These are phyloP conservation scores for Hoplodrina ambigua DNA, from an alignment of 2,888 invertebrate genomes.

Conservation along the genomic window DNA sequence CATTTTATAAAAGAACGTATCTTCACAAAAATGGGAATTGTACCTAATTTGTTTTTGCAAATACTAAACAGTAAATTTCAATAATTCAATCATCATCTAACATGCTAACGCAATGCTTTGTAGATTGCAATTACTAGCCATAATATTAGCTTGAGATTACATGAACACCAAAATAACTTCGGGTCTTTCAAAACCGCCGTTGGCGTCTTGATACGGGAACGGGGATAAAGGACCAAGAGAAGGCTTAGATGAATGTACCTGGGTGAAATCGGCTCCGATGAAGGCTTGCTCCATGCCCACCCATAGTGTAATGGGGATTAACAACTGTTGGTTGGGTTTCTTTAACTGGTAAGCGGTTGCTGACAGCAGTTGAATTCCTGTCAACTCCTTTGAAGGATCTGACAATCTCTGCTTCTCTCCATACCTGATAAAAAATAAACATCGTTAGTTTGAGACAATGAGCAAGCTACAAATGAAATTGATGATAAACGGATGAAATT, in stretches of 20 bases:
- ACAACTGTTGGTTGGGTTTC: slow-evolving; percentile 97
- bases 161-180: background rate
- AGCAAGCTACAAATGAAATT: background rate
- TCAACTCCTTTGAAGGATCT: slow-evolving; percentile 93
- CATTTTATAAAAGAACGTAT: background rate
- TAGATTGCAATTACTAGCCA: background rate
- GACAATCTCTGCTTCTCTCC: slow-evolving; percentile 95
- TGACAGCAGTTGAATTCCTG: slow-evolving; percentile 95
- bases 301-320: slow-evolving; percentile 98
- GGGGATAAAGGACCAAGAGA: background rate
- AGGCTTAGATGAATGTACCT: slow-evolving; percentile 84
- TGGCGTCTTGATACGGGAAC: too few relatives aligned
- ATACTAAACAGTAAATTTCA: background rate
- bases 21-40: slow-evolving; percentile 32
- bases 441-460: background rate
- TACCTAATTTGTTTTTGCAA: slow-evolving; percentile 13
- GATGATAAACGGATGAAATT: background rate
- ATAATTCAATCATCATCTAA: slow-evolving; percentile 19
- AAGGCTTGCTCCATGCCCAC: slow-evolving; percentile 99
- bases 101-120: slow-evolving; percentile 17
- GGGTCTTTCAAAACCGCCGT: background rate
- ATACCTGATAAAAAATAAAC: slow-evolving; percentile 89
- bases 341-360: slow-evolving; percentile 97
- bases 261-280: slow-evolving; percentile 97
- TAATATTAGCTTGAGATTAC: background rate